Evolutionary conservation across 1,140 invertebrate genomes (phyloP), one percentile per base, ranked within the genome.

Genomic region (Idris sp.): DNA sequence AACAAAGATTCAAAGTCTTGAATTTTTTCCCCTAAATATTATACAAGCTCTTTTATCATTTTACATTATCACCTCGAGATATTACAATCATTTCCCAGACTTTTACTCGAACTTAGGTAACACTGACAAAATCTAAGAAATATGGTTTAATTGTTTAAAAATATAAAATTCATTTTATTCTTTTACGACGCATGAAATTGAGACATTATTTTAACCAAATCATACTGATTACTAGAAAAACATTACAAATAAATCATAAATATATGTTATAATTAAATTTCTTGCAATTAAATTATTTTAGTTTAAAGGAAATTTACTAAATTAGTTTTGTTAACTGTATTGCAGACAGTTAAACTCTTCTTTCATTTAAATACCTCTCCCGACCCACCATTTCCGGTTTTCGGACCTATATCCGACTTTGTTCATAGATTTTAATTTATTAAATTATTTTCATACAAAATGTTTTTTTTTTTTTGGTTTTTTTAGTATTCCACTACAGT

Each of bases 381-480:
- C 67, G 65, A 74, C 59, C 30, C 38, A 73, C 79, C 80, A 85
- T 84, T 84, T 84, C 82, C 81, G 78, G 81, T 84, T 84, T 81
- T 74, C 46, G 80, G 79, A 83, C 77, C 58, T 49, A 10, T 25
- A 49, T 16, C 74, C 36, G 51, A 74, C 59, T 74, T 62, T 33
- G 25, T 59, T 51, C 36, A 22, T 33, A 28, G 36, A 9, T 41
- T 51, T 62, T n/a, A n/a, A 2, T 40, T 53, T 25, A 46, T 72
- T 38, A 58, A 13, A 58, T 69, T 40, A 28, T 54, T 54, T 30
- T 71, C 68, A 80, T 84, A 84, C 74, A 85, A 85, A 84, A 84
- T 83, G 77, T 81, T 80, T 78, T 77, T 18, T 44, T 43, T 65
- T 51, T 46, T 59, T 38, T 35, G n/a, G 19, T 2, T 35, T 40